Conservation (phyloP, 2,888 invertebrate genomes). For the Junonia oenone region DNA sequence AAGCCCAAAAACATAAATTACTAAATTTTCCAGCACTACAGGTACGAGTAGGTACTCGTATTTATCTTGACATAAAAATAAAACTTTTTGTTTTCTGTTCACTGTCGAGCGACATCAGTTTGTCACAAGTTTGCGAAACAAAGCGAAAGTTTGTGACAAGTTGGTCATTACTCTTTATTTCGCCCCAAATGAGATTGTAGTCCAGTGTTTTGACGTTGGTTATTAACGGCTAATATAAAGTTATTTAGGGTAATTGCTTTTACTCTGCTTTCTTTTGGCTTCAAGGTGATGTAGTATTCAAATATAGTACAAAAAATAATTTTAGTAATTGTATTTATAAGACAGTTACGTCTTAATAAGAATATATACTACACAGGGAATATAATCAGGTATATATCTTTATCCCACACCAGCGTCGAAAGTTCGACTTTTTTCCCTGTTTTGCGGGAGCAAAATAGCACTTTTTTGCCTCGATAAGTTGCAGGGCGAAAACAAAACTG, state of each 20-base stretch:
- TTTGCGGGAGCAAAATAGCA: too few relatives aligned
- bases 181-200: slow-evolving; percentile 14
- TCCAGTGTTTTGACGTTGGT: slow-evolving; percentile 11
- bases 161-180: slow-evolving; percentile 32
- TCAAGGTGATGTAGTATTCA: not conserved
- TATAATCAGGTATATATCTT: too few relatives aligned
- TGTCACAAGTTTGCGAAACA: slow-evolving; percentile 5
- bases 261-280: not conserved
- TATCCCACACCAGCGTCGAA: too few relatives aligned
- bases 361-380: too few relatives aligned
- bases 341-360: too few relatives aligned
- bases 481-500: too few relatives aligned
- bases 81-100: slow-evolving; percentile 5
- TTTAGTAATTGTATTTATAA: not conserved
- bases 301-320: not conserved
- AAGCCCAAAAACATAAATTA: not conserved
- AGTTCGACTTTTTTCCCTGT: too few relatives aligned
- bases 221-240: not conserved
- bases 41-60: slow-evolving; percentile 1
- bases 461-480: too few relatives aligned
- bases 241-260: not conserved
- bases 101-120: not conserved
- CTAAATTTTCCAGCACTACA: not conserved
- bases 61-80: slow-evolving; percentile 13
- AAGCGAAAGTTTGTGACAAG: slow-evolving; percentile 25